These are phyloP conservation scores for Siderastrea siderea DNA, from an alignment of 92 coral and sea anemone species.

Conservation along the genomic window DNA sequence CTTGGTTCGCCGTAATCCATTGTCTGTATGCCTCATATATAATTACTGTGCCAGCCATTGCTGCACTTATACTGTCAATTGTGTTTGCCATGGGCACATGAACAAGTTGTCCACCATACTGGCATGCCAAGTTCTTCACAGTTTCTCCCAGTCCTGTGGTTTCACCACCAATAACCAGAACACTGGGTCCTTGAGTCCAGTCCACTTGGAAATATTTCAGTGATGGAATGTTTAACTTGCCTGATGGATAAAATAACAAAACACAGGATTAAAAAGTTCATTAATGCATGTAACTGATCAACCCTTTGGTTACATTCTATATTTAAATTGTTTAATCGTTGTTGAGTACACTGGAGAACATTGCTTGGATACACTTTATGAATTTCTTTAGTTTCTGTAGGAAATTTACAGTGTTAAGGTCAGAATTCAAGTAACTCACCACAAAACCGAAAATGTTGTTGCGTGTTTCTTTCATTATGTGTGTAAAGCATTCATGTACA, in stretches of 20 bases:
- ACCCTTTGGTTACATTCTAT: too few relatives aligned
- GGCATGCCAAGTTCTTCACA: conserved; percentile 46
- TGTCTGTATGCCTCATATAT: conserved; percentile 84
- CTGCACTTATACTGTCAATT: conserved; percentile 87
- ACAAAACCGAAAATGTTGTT: too few relatives aligned
- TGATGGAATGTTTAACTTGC: not conserved
- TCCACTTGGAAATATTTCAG: conserved; percentile 58
- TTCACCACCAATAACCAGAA: conserved; percentile 81
- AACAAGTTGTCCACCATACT: conserved; percentile 53
- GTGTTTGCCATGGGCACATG: conserved; percentile 75
- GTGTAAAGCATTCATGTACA: too few relatives aligned
- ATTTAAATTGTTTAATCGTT: too few relatives aligned
- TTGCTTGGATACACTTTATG: too few relatives aligned
- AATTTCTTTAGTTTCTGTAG: too few relatives aligned
- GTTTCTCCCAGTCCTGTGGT: conserved; percentile 80
- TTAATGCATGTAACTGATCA: too few relatives aligned
- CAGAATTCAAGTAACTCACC: too few relatives aligned
- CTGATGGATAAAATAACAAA: not conserved
- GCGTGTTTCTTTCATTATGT: too few relatives aligned
- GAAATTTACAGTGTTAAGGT: too few relatives aligned
- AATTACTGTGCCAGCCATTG: conserved; percentile 76
- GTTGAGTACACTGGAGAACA: too few relatives aligned
- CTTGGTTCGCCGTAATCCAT: conserved; percentile 13
- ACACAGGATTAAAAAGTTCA: not conserved
- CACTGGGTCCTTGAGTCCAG: conserved; percentile 84